Evolutionary conservation across 1,140 invertebrate species (phyloP).

Genomic region (Drosophila suzukii): DNA sequence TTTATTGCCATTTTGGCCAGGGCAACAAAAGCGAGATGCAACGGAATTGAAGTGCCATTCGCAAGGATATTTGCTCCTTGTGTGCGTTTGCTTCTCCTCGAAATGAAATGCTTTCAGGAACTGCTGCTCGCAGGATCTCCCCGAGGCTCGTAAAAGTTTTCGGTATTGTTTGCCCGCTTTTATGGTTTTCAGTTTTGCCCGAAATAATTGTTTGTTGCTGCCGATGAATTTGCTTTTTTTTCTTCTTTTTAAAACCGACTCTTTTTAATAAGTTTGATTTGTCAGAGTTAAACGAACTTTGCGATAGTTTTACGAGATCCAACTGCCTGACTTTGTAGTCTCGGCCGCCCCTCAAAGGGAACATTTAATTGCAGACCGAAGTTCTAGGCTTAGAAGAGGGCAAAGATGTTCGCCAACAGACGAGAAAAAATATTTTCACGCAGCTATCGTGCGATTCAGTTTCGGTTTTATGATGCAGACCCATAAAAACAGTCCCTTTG

Average conservation of each 20-base stretch:
- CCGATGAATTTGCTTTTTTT: slow-evolving; percentile 51
- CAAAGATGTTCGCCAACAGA: slow-evolving; percentile 27
- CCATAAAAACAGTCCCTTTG: slow-evolving; percentile 77
- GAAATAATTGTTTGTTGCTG: slow-evolving; percentile 73
- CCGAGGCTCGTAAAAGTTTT: slow-evolving; percentile 71
- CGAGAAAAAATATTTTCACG: slow-evolving; percentile 59
- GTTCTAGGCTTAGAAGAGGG: slow-evolving; percentile 67
- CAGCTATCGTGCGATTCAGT: slow-evolving; percentile 64
- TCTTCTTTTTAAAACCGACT: neutral
- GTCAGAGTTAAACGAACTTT: slow-evolving; percentile 60
- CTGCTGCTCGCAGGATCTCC: slow-evolving; percentile 39
- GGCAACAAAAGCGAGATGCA: slow-evolving; percentile 33
- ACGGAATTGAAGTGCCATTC: slow-evolving; percentile 54
- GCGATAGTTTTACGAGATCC: slow-evolving; percentile 60
- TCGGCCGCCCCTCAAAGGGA: slow-evolving; percentile 26
- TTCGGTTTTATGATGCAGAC: slow-evolving; percentile 74
- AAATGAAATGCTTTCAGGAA: slow-evolving; percentile 66
- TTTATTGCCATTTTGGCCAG: slow-evolving; percentile 68
- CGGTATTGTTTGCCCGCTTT: slow-evolving; percentile 71
- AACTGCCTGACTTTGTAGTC: slow-evolving; percentile 67
- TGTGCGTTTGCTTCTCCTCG: slow-evolving; percentile 18
- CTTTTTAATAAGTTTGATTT: slow-evolving; percentile 73
- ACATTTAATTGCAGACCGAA: slow-evolving; percentile 61
- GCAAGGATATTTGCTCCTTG: slow-evolving; percentile 44
- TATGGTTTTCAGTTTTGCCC: slow-evolving; percentile 59